Base-by-base conservation (phyloP, 1,140 invertebrate genomes). In the Rhagoletis zephyria region DNA sequence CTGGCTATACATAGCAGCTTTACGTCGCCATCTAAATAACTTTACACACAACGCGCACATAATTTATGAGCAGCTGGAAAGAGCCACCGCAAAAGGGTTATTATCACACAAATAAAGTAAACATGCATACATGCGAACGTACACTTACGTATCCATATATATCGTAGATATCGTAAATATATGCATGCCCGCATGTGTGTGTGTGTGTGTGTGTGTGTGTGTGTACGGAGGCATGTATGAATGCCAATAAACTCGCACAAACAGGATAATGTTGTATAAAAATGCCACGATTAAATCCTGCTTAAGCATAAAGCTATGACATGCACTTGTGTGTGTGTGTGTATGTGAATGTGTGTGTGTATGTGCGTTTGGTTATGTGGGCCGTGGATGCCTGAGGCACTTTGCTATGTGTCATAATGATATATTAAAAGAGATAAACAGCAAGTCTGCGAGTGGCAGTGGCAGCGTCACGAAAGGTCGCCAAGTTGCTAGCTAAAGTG, bases 61-160 rank as follows among this genome's bases (percentile, higher is more conserved):
- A 59, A 74, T 74, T 56, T 81, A 81, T 81, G 48, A 81, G 74
- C 45, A 81, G 74, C 74, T 56, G 48, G 74, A 59, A 81, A 81
- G n/a, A 59, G 48, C 48, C 48, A 81, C 48, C 16, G 74, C 74
- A 81, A 81, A 81, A 81, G 74, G n/a, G 74, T 56, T 81, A 56
- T 56, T 48, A 77, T 30, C 40, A 77, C 7, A 51, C 40, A 77
- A 77, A 77, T 48, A 42, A 19, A 67, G 42, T 30, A 67, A 19
- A 42, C 19, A 42, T 67, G 65, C 19, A 4, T 7, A 10, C 65
- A 40, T 67, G 19, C n/a, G 19, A 6, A 64, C n/a, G 30, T 9
- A 64, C n/a, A 64, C 30, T 30, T 30, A 30, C 30, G 30, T 30
- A 30, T 12, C 3, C 42, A n/a, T 12, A 14, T 30, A 30, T 30